These are phyloP conservation scores for Thamnophis elegans DNA, from an alignment of 2,797 vertebrate species.

Conservation along the genomic window DNA sequence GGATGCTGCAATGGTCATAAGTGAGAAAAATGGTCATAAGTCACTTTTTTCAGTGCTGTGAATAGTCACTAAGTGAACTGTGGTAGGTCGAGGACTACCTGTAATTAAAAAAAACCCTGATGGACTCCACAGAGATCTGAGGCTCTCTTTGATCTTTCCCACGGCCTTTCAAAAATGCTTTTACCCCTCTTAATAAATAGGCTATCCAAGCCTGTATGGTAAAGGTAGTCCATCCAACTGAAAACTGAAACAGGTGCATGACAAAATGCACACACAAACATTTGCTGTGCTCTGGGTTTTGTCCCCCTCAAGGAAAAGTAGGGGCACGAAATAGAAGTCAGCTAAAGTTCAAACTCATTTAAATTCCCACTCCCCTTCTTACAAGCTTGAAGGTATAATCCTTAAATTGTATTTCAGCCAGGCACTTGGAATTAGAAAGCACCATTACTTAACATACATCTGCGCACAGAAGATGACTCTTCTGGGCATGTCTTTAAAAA, in stretches of 20 bases:
- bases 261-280: background rate
- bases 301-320: background rate
- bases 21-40: too few relatives aligned
- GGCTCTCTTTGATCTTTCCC: background rate
- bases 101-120: background rate
- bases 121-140: background rate
- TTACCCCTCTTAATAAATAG: background rate
- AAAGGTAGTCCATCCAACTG: background rate
- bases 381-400: rapidly evolving
- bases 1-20: too few relatives aligned
- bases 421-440: constrained; percentile 22
- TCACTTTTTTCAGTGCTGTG: too few relatives aligned
- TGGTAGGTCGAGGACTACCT: too few relatives aligned
- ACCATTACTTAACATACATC: constrained; percentile 42
- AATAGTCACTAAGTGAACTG: background rate
- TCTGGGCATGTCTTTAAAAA: background rate
- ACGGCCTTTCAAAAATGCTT: background rate
- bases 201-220: background rate
- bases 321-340: constrained; percentile 18
- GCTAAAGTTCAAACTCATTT: background rate
- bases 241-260: background rate
- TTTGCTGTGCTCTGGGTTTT: constrained; percentile 15
- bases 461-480: constrained; percentile 27
- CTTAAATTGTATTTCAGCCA: background rate
- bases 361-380: background rate